phyloP scores from a whole-genome alignment of 2,888 invertebrate species.

The Phragmatobia fuliginosa region DNA sequence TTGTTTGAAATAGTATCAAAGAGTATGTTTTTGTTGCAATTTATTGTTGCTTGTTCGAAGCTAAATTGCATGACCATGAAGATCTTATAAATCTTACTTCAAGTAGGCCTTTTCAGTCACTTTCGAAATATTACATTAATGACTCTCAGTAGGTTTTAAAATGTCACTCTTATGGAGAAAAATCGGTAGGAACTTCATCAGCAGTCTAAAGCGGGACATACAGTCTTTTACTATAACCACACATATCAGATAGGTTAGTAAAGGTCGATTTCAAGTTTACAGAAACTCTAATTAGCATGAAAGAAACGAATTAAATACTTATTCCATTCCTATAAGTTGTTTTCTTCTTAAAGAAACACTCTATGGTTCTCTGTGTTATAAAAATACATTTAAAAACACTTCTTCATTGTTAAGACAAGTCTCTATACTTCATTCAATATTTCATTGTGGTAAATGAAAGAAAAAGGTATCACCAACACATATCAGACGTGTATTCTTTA shows the following conservation, averaged over 20 bases:
- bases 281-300: too few relatives aligned
- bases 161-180: too few relatives aligned
- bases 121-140: too few relatives aligned
- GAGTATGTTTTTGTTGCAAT: background rate
- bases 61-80: too few relatives aligned
- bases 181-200: too few relatives aligned
- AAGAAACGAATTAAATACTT: background rate
- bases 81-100: too few relatives aligned
- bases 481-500: constrained; percentile 18
- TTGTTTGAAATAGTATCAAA: background rate
- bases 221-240: too few relatives aligned
- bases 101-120: too few relatives aligned
- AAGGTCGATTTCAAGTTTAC: too few relatives aligned
- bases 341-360: background rate
- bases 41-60: background rate
- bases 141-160: too few relatives aligned
- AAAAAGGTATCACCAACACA: background rate
- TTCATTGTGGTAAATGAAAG: background rate
- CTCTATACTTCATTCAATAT: background rate
- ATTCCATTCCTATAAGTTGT: background rate
- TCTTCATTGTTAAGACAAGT: background rate
- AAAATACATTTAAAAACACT: background rate
- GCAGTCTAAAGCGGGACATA: too few relatives aligned
- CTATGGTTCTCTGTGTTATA: background rate
- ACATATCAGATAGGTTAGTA: too few relatives aligned